Evolutionary conservation across 92 coral and sea anemone species (phyloP).

Genomic region (Metridium senile): DNA sequence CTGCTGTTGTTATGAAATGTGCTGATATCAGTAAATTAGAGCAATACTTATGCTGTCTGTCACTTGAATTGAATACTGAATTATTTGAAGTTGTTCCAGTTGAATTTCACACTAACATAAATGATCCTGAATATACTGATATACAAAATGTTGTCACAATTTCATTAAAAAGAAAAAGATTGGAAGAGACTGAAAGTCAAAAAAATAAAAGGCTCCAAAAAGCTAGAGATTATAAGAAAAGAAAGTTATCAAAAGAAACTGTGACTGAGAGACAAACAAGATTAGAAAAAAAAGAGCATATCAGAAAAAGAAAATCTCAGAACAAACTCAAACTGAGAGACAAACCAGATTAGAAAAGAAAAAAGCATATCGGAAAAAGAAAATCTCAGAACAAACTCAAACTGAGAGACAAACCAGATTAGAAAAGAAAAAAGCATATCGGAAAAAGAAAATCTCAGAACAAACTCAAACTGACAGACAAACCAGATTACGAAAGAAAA

Average conservation of each 20-base stretch:
- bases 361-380: conserved; percentile 32
- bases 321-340: conserved; percentile 54
- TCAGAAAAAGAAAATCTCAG: conserved; percentile 16
- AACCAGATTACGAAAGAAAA: conserved; percentile 44
- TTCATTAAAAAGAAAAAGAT: too few species aligned
- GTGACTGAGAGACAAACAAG: conserved; percentile 20
- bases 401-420: conserved; percentile 26
- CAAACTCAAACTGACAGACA: conserved; percentile 39
- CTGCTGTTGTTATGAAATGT: conserved; percentile 79
- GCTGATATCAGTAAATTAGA: conserved; percentile 50
- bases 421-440: conserved; percentile 1
- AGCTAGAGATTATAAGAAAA: conserved; percentile 40
- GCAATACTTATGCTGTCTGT: conserved; percentile 53
- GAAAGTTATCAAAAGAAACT: neutral
- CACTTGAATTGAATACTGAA: conserved; percentile 50
- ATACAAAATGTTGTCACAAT: conserved; percentile 22
- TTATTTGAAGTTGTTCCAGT: conserved; percentile 63
- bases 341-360: conserved; percentile 49
- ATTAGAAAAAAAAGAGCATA: conserved; percentile 41
- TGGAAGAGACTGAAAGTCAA: too few species aligned
- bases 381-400: conserved; percentile 27
- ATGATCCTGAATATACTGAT: neutral
- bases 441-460: neutral
- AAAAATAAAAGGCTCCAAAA: conserved; percentile 47
- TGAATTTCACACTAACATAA: conserved; percentile 17